A percentile compares a stretch with the other conserved stretches of the same genome.
Evolutionary conservation across 2,113 vertebrate species (phyloP).

Genomic region (Eurystomus gularis): DNA sequence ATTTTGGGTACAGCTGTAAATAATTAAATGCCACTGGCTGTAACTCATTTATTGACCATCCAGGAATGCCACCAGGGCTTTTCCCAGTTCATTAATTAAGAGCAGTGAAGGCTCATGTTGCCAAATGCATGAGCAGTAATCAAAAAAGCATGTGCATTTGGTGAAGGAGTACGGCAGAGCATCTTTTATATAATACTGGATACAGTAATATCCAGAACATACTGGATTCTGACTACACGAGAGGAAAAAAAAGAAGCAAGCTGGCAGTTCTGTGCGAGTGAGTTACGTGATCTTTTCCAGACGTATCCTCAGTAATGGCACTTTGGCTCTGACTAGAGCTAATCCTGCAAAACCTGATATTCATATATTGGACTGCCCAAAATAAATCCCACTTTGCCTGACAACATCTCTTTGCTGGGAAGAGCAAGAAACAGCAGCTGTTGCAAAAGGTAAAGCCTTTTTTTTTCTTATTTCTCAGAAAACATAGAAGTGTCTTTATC

Average conservation of each 20-base stretch:
- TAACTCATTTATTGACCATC: background rate
- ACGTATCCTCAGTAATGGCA: accelerated
- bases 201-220: background rate
- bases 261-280: background rate
- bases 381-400: background rate
- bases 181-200: accelerated
- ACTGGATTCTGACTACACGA: background rate
- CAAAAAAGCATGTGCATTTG: accelerated
- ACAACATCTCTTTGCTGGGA: background rate
- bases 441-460: background rate
- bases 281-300: background rate
- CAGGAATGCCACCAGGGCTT: background rate
- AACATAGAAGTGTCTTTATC: background rate
- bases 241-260: background rate
- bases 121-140: background rate
- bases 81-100: background rate
- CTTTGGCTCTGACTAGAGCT: background rate
- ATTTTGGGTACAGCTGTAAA: background rate
- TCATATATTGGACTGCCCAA: background rate
- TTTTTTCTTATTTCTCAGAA: background rate
- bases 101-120: background rate
- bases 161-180: background rate
- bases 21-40: background rate
- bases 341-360: background rate
- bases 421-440: background rate